phyloP scores from a whole-genome alignment of 2,113 vertebrate genomes.

The Nycticorax nycticorax region DNA sequence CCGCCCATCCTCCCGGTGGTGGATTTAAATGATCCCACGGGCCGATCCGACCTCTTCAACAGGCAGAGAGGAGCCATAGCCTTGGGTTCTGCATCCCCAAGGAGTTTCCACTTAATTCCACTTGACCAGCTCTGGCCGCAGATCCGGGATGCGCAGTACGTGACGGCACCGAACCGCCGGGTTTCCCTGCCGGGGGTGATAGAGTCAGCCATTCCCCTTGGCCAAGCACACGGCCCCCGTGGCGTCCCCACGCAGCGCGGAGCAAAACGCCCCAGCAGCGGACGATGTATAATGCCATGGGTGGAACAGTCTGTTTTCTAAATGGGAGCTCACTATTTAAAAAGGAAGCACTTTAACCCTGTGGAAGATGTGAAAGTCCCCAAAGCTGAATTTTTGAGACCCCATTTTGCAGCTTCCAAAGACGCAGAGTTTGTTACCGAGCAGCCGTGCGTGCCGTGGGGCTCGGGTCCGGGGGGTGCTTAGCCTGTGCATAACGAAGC shows the following conservation, averaged over 20 bases:
- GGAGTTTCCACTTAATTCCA: not conserved
- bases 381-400: not conserved
- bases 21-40: not conserved
- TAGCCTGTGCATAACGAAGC: not conserved
- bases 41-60: not conserved
- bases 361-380: not conserved
- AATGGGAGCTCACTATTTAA: not conserved
- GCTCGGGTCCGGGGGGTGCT: not conserved
- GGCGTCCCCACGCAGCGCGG: fast-evolving
- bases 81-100: not conserved
- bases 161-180: fast-evolving
- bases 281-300: not conserved
- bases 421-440: not conserved
- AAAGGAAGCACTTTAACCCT: not conserved
- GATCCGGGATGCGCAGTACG: not conserved
- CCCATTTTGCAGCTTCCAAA: not conserved
- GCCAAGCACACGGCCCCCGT: not conserved
- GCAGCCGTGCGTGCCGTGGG: not conserved
- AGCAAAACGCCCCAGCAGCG: not conserved
- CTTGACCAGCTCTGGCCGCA: fast-evolving
- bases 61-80: fast-evolving
- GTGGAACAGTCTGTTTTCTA: not conserved
- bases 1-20: fast-evolving
- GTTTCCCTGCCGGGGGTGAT: not conserved
- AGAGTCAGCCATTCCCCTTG: conserved; percentile 19